Conservation (phyloP, 2,113 vertebrate genomes). For the Tricholaema leucomelas region DNA sequence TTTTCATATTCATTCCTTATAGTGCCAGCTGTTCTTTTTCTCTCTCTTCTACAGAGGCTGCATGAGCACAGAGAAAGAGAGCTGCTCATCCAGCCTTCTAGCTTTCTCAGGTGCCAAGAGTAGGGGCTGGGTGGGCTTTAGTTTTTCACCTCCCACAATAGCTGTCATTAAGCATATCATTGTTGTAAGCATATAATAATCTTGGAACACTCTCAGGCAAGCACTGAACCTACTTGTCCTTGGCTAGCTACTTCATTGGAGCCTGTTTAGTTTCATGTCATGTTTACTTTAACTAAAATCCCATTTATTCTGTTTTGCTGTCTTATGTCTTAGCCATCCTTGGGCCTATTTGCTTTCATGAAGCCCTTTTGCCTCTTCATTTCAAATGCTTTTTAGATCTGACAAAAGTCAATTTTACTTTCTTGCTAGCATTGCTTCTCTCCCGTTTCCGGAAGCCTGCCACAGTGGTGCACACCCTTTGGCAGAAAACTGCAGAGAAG, state of each 20-base stretch:
- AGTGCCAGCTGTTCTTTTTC: not conserved
- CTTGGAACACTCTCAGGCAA: not conserved
- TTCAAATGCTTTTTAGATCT: not conserved
- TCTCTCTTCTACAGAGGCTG: not conserved
- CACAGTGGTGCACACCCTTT: not conserved
- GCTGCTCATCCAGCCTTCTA: not conserved
- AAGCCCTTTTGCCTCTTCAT: not conserved
- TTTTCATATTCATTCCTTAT: constrained; percentile 19
- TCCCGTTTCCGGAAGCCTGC: not conserved
- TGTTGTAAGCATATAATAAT: not conserved
- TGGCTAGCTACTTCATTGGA: not conserved
- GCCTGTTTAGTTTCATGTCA: not conserved
- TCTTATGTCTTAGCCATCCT: not conserved
- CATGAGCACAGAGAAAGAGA: not conserved
- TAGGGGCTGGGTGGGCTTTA: not conserved
- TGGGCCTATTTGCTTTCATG: not conserved
- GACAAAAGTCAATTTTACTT: not conserved
- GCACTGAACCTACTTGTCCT: not conserved
- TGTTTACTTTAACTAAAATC: not conserved
- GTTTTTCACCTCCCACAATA: not conserved
- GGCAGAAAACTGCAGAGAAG: not conserved
- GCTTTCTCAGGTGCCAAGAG: not conserved
- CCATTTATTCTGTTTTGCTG: not conserved
- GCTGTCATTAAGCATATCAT: not conserved
- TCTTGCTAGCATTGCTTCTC: not conserved